Evolutionary conservation across 2,888 invertebrate genomes (phyloP), one percentile per base, ranked within the genome.

Genomic region (Zhengitettix transpicula): DNA sequence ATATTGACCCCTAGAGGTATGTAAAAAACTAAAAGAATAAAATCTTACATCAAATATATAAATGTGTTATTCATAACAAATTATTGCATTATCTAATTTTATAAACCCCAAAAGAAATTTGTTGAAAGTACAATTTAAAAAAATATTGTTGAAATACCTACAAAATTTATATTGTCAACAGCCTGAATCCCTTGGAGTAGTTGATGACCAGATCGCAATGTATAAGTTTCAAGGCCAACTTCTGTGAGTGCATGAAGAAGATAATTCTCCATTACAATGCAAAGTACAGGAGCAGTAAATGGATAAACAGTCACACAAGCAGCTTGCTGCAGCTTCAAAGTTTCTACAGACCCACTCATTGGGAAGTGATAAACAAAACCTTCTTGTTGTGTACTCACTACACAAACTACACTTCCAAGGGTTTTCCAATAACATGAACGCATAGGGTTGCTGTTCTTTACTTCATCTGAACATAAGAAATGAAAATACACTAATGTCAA

Each of bases 191-290:
- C 74, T 63, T 77, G 75, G 58, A 81, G 78, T 1, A 83, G 69
- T 63, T 81, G 77, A 67, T 84, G 82, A 0, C 83, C 81, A 58
- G 82, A 77, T 55, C 84, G 74, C 28, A 81, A 75, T 0, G 87
- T 87, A 67, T 88, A 89, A 0, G 86, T 83, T 71, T 89, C 88
- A 52, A 89, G 75, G 0, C 88, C 87, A 60, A 82, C 83, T 63
- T 83, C 83, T 0, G 87, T 87, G 16, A 88, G 72, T 0, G 86
- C 87, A 69, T 87, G 87, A n/a, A 86, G 70, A 56, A 82, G 78
- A 62, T 81, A 81, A 65, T 82, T 78, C 67, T 86, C 85, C 63
- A 87, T 74, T 42, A 80, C 79, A 42, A 87, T 78, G 67, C 81
- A 78, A 63, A 79, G 75, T 16, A 87, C 81, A 7, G 83, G 81